Base-by-base conservation (phyloP, 2,888 invertebrate species). In the Morpho deidamia region DNA sequence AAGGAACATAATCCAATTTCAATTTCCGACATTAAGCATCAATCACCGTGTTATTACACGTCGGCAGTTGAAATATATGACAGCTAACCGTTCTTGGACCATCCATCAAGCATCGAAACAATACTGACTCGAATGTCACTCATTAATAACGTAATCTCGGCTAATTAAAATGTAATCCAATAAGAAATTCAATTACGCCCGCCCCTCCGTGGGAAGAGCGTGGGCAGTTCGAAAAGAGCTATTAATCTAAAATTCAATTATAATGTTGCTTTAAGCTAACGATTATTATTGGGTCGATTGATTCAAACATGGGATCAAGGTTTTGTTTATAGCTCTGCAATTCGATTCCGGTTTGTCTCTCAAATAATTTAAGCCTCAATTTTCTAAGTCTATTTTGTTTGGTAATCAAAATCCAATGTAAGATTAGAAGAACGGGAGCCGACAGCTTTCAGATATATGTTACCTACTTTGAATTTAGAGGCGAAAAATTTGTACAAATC, bases 161-260 rank as follows among this genome's bases (percentile, higher is more conserved):
- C 67, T 78, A 79, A 81, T 81, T 81, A 78, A 72, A 78, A 74
- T 79, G 78, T 84, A 82, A 84, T 83, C 81, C 76, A 84, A 84
- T 84, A 79, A 78, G 73, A 74, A 71, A 74, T 72, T 72, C 68
- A 74, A 74, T 76, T 78, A 71, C 64, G 59, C 51, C 51, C 50
- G 55, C 52, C 51, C 54, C 50, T 56, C 66, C 74, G 78, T 79
- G 79, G 74, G 80, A 74, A 68, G 65, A 56, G 59, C 64, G 67
- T 64, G 55, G 63, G 65, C 56, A 53, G 58, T 76, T 79, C 66
- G 63, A 61, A 65, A 71, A 70, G 65, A 70, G 73, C 75, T 70
- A 83, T 82, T 81, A 83, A 84, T 85, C 81, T 83, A 76, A 82
- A 82, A 86, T 82, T 81, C 82, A 77, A 78, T 77, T 76, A 79